Percentiles rank a stretch among this genome's conserved stretches.
These are phyloP conservation scores for Pseudomugil gertrudae DNA, from an alignment of 2,797 vertebrate species.

Conservation along the genomic window DNA sequence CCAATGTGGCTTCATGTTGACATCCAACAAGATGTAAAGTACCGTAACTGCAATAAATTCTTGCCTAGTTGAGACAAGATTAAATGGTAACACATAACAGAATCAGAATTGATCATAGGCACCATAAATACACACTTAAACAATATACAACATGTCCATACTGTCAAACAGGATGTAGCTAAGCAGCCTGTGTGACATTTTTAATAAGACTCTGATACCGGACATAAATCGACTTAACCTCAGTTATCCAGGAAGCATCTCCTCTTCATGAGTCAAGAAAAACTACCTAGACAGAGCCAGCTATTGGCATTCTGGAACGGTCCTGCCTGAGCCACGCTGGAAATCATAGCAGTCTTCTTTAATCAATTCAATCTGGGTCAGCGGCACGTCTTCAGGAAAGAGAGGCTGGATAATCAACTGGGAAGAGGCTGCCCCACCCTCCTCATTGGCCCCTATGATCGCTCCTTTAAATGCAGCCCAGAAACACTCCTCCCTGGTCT, in stretches of 20 bases:
- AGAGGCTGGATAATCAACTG: constrained; percentile 43
- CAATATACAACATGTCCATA: constrained; percentile 8
- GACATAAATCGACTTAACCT: constrained; percentile 35
- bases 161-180: constrained; percentile 7
- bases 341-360: constrained; percentile 54
- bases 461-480: constrained; percentile 32
- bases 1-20: not conserved
- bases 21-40: not conserved
- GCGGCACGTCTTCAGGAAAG: constrained; percentile 25
- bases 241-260: constrained; percentile 10
- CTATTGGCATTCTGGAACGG: constrained; percentile 53
- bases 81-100: constrained; percentile 15
- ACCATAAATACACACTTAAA: constrained; percentile 26
- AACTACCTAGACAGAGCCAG: constrained; percentile 33
- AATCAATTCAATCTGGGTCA: constrained; percentile 55
- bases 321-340: constrained; percentile 45
- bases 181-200: constrained; percentile 18
- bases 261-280: constrained; percentile 37
- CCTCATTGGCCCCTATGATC: constrained; percentile 23
- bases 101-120: constrained; percentile 28
- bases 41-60: not conserved
- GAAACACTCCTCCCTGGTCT: constrained; percentile 50
- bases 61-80: not conserved
- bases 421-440: constrained; percentile 17
- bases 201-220: constrained; percentile 26